These are phyloP conservation scores for Anguilla pacifica DNA, from an alignment of 2,797 vertebrate species.

Conservation along the genomic window DNA sequence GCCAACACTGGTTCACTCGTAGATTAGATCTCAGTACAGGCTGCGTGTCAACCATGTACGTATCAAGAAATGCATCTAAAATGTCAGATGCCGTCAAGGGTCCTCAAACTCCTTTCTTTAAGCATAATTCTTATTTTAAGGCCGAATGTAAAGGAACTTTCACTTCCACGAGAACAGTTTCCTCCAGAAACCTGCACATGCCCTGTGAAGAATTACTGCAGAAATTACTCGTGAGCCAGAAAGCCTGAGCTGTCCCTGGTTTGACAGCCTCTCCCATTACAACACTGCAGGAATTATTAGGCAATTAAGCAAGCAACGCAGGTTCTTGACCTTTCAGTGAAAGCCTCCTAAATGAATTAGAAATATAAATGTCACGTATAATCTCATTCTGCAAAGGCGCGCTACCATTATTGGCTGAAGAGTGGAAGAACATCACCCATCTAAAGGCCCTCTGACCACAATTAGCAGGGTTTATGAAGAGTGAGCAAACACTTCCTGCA, in stretches of 20 bases:
- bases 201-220: not conserved
- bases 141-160: not conserved
- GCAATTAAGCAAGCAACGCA: not conserved
- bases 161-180: no score
- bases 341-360: conserved; percentile 1
- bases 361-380: not conserved
- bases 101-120: no score
- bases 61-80: no score
- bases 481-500: not conserved
- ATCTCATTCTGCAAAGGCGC: not conserved
- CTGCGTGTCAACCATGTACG: no score
- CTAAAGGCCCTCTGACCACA: not conserved
- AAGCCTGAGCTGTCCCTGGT: not conserved
- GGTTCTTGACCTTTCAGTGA: not conserved
- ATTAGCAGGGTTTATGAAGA: not conserved
- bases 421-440: not conserved
- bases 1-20: no score
- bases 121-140: not conserved
- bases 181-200: no score
- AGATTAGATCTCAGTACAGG: no score
- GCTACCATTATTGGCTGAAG: not conserved
- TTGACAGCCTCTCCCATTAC: not conserved
- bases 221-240: not conserved
- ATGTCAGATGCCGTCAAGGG: no score
- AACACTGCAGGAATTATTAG: not conserved